Evolutionary conservation across 2,113 vertebrate species (phyloP).

Genomic region (Azemiops feae): DNA sequence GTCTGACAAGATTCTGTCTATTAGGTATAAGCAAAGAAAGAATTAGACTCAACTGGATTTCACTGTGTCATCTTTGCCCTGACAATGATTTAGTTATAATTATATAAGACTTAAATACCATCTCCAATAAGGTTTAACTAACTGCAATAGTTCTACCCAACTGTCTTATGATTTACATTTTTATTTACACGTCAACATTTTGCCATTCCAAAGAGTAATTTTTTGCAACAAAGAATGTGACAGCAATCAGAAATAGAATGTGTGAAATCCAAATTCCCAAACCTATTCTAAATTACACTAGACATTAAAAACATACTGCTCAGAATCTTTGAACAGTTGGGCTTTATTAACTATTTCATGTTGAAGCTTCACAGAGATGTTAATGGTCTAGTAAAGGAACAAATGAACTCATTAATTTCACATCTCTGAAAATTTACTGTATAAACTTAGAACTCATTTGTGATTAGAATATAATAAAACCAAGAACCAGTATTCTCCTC

Average conservation of each 20-base stretch:
- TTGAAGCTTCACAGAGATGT: background rate
- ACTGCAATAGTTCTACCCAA: background rate
- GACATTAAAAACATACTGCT: background rate
- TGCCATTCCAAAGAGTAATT: background rate
- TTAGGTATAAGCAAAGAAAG: no score
- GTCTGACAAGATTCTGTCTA: no score
- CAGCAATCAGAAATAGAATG: background rate
- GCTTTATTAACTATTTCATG: background rate
- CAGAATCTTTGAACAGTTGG: background rate
- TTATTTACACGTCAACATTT: background rate
- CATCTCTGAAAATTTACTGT: background rate
- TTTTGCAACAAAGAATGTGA: background rate
- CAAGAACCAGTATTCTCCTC: background rate
- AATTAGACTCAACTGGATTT: no score
- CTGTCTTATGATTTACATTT: background rate
- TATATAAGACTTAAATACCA: background rate
- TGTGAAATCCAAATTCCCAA: background rate
- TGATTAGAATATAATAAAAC: background rate
- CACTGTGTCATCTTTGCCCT: no score
- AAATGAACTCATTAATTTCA: background rate
- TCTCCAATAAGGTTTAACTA: background rate
- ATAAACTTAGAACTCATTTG: background rate
- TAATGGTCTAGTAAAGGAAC: background rate
- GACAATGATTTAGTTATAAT: background rate
- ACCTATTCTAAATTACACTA: background rate